phyloP scores from a whole-genome alignment of 2,797 vertebrate genomes.

The Rhynchotus rufescens region DNA sequence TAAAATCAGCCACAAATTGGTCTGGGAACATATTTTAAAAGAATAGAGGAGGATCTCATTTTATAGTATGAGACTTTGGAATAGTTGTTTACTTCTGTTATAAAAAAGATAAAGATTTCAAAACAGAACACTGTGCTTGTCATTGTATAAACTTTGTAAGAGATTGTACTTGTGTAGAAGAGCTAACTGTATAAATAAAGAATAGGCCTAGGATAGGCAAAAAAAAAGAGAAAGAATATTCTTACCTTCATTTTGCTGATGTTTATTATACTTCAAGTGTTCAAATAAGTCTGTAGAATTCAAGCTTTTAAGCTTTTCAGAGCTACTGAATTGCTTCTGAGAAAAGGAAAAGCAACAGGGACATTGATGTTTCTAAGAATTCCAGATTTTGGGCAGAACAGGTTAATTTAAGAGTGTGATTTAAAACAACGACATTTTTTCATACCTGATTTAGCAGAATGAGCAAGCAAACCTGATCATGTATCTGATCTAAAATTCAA shows the following conservation, averaged over 20 bases:
- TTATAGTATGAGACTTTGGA: background rate
- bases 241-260: background rate
- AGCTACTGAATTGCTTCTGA: background rate
- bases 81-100: background rate
- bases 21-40: background rate
- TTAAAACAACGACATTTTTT: background rate
- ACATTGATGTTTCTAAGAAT: background rate
- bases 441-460: background rate
- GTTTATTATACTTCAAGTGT: background rate
- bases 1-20: accelerated
- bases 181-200: background rate
- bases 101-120: background rate
- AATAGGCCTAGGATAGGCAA: background rate
- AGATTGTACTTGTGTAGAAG: background rate
- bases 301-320: background rate
- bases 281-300: background rate
- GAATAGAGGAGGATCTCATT: accelerated
- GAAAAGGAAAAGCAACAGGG: background rate
- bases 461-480: background rate
- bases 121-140: background rate
- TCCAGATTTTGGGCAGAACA: background rate
- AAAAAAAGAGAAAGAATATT: background rate
- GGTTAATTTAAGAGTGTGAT: background rate
- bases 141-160: background rate
- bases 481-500: background rate